Evolutionary conservation across 2,888 invertebrate genomes (phyloP), one percentile per base, ranked within the genome.

Genomic region (Didymodactylos carnosus): DNA sequence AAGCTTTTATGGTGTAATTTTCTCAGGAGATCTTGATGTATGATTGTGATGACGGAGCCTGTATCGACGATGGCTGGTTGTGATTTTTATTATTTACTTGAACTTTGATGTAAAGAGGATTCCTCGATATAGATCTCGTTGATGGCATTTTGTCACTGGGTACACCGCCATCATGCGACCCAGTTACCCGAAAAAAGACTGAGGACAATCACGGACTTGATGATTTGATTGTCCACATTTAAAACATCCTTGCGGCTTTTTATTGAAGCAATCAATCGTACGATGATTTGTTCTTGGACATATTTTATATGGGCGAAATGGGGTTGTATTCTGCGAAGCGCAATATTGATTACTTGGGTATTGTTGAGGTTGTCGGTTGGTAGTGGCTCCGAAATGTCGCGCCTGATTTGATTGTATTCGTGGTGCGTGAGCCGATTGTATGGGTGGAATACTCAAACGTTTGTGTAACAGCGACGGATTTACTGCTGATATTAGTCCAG

Each of bases 401-500:
- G n/a, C n/a, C n/a, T n/a, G n/a, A n/a, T n/a, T n/a, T n/a, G n/a
- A n/a, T n/a, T n/a, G n/a, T n/a, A n/a, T n/a, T n/a, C n/a, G n/a
- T n/a, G n/a, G n/a, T n/a, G n/a, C n/a, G n/a, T n/a, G n/a, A n/a
- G n/a, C n/a, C n/a, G n/a, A n/a, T n/a, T n/a, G n/a, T n/a, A n/a
- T n/a, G n/a, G n/a, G n/a, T n/a, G n/a, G n/a, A n/a, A n/a, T n/a
- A n/a, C n/a, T n/a, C n/a, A n/a, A n/a, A n/a, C n/a, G n/a, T n/a
- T n/a, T n/a, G n/a, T n/a, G n/a, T n/a, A n/a, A n/a, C n/a, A n/a
- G n/a, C n/a, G n/a, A n/a, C n/a, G n/a, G n/a, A n/a, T n/a, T n/a
- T n/a, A n/a, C n/a, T n/a, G n/a, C n/a, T 0, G 90, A 94, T 79
- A 98, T 94, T 83, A 94, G 94, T 0, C 88, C 88, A 0, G 95